A percentile compares a stretch with the other conserved stretches of the same genome.
Evolutionary conservation across 2,113 vertebrate species (phyloP).

Genomic region (Leucosticte australis): DNA sequence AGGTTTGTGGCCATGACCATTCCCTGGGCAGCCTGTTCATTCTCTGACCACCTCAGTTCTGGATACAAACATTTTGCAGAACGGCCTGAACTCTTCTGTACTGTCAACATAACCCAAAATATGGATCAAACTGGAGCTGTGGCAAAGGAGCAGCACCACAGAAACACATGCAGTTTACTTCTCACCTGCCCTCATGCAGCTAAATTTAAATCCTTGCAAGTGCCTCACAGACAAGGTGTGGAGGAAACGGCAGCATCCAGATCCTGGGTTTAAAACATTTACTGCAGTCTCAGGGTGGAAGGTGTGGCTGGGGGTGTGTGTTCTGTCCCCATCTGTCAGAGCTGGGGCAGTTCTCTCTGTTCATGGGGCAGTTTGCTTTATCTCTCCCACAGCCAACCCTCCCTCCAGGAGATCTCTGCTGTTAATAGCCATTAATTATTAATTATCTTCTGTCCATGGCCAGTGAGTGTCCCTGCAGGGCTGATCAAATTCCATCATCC

Average conservation of each 20-base stretch:
- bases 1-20: neutral
- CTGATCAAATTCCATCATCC: neutral
- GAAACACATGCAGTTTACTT: neutral
- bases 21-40: neutral
- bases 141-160: neutral
- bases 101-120: neutral
- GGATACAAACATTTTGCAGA: neutral
- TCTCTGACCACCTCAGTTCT: neutral
- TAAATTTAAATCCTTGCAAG: neutral
- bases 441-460: no score
- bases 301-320: neutral
- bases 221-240: rapidly evolving
- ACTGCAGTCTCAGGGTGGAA: neutral
- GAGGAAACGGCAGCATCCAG: rapidly evolving
- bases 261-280: neutral
- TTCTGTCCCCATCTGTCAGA: neutral
- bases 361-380: neutral
- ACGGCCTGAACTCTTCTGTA: neutral
- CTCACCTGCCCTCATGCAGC: neutral
- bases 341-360: neutral
- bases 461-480: neutral
- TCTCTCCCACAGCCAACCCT: neutral
- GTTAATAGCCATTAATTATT: no score
- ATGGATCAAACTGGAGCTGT: rapidly evolving
- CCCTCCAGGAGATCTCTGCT: neutral